Conservation (phyloP, 2,797 vertebrate genomes). For the Linurgus olivaceus region DNA sequence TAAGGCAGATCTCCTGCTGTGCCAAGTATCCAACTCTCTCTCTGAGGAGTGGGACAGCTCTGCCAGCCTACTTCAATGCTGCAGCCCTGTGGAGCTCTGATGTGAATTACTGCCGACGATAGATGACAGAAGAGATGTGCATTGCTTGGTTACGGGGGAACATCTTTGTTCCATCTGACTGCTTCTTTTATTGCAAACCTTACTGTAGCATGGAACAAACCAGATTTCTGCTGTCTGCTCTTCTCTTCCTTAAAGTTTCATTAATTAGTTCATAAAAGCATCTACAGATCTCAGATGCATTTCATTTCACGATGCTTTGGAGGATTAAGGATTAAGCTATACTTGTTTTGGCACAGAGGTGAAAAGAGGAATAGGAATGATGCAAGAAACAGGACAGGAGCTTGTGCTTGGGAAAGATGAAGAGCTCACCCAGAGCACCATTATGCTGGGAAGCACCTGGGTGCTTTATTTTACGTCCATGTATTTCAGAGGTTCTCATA, state of each 20-base stretch:
- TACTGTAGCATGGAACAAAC: background rate
- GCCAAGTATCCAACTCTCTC: background rate
- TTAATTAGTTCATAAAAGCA: background rate
- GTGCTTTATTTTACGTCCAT: background rate
- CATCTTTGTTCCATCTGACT: conserved; percentile 17
- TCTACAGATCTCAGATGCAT: background rate
- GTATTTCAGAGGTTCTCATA: background rate
- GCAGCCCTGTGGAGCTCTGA: conserved; percentile 21
- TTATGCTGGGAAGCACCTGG: background rate
- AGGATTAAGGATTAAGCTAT: background rate
- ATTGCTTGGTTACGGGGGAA: conserved; percentile 28
- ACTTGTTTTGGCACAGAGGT: background rate
- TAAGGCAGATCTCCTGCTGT: background rate
- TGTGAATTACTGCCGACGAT: background rate
- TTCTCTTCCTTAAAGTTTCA: background rate
- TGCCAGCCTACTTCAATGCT: background rate
- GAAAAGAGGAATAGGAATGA: background rate
- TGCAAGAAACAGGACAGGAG: background rate
- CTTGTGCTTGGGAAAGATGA: background rate
- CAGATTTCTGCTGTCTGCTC: background rate
- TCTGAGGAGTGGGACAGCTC: background rate
- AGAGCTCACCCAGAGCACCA: background rate
- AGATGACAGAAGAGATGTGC: conserved; percentile 10
- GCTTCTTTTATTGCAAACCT: conserved; percentile 10
- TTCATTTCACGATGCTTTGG: background rate